A percentile compares a stretch with the other conserved stretches of the same genome.
These are phyloP conservation scores for Archivesica marissinica DNA, from an alignment of 1,140 invertebrate species.

Conservation along the genomic window DNA sequence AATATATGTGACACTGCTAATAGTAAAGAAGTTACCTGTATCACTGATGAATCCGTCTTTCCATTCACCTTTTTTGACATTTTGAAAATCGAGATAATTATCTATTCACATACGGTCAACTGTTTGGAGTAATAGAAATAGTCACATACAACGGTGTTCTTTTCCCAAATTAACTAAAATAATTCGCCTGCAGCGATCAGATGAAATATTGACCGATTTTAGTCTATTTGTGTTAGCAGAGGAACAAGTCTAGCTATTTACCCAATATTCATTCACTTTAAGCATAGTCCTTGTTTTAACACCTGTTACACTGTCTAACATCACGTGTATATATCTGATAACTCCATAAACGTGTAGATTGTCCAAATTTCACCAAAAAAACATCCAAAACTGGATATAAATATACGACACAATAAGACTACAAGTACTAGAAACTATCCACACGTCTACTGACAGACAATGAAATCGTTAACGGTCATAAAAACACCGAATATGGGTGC, in stretches of 20 bases:
- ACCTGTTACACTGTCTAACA: slow-evolving; percentile 26
- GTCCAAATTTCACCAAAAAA: background rate
- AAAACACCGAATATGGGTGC: slow-evolving; percentile 62
- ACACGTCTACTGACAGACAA: slow-evolving; percentile 13
- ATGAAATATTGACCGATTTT: slow-evolving; percentile 45
- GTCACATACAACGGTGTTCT: background rate
- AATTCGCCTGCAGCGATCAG: slow-evolving; percentile 25
- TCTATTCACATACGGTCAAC: background rate
- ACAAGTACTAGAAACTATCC: background rate
- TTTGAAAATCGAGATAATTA: background rate
- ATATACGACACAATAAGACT: background rate
- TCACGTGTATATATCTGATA: no score
- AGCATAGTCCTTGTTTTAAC: slow-evolving; percentile 7
- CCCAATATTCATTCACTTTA: slow-evolving; percentile 19
- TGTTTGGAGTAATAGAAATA: background rate
- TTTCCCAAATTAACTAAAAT: slow-evolving; percentile 30
- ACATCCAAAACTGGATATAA: no score
- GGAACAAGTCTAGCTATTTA: slow-evolving; percentile 36
- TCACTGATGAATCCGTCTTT: background rate
- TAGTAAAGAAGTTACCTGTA: background rate
- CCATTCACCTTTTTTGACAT: slow-evolving; percentile 40
- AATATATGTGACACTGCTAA: background rate
- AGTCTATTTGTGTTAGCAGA: slow-evolving; percentile 3
- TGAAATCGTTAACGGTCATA: slow-evolving; percentile 39
- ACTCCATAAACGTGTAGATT: background rate